These are phyloP conservation scores for Plutomurus gul DNA, from an alignment of 1,140 invertebrate genomes.

Conservation along the genomic window DNA sequence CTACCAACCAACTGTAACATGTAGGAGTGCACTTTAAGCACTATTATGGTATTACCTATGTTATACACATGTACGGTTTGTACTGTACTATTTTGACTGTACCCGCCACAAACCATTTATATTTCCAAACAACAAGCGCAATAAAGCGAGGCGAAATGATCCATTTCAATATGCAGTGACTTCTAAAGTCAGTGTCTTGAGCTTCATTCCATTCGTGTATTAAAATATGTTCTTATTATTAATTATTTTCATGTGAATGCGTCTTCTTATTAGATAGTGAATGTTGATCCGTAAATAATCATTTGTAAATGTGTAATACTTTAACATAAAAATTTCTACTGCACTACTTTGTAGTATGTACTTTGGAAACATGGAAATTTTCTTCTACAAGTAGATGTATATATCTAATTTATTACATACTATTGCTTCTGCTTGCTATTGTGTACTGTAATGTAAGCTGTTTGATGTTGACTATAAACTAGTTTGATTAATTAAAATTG, in stretches of 20 bases:
- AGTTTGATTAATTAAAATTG: slow-evolving; percentile 24
- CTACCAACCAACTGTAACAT: no score
- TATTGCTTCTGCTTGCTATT: slow-evolving; percentile 17
- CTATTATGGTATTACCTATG: no score
- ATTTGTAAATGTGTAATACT: background rate
- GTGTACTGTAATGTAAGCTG: background rate
- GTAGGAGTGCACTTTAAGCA: no score
- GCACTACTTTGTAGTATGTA: no score
- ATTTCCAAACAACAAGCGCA: background rate
- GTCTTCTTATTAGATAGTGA: background rate
- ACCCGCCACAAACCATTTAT: no score
- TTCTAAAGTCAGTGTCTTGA: background rate
- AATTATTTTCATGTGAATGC: background rate
- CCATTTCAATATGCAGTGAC: background rate
- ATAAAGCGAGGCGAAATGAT: background rate
- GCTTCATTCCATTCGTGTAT: slow-evolving; percentile 14
- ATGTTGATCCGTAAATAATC: background rate
- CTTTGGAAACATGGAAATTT: no score
- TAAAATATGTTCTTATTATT: slow-evolving; percentile 23
- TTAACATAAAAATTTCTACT: slow-evolving; percentile 1
- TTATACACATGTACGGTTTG: no score
- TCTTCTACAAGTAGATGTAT: no score
- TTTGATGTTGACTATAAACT: background rate
- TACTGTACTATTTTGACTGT: no score
- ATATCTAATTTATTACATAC: background rate